Evolutionary conservation across 2,888 invertebrate genomes (phyloP), one percentile per base, ranked within the genome.

Genomic region (Drosophila mimetica): DNA sequence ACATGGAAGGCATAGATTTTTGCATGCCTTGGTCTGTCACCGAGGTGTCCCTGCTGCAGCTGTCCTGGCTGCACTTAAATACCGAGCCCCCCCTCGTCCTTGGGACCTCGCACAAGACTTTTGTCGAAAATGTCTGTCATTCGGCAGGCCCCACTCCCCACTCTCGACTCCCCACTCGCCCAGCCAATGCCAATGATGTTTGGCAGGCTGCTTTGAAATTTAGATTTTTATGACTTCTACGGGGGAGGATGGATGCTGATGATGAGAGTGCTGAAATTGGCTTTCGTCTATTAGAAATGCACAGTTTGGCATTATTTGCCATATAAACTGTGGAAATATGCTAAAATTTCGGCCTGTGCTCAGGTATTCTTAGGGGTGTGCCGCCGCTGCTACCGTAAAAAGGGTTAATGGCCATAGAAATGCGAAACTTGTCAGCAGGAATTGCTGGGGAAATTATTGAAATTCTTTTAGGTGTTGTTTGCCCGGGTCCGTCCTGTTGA

Each of bases 51-150:
- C 37, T 34, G 71, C 50, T 50, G 64, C 34, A 64, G 41, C 42
- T 18, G 54, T 61, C 69, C 55, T 52, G 57, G 39, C 61, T 71
- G 71, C 71, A 71, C 60, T 71, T 75, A 54, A 71, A 72, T 54
- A 46, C 51, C 22, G 13, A 1, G 14, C 25, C 16, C 20, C 20
- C 46, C 53, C n/a, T 51, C 34, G 36, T 32, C 37, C 60, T 39
- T 13, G n/a, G 59, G 79, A 18, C 71, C 85, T 60, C 64, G 74
- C 51, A 51, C 77, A 85, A 74, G 84, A 84, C 86, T 78, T 84
- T 81, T 81, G 82, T 71, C 81, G 85, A 86, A 83, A 84, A 84
- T 86, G 79, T 78, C 86, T 83, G 82, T 86, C 82, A 84, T 76
- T 84, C 78, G 81, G 64, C 80, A 66, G 66, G 86, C 71, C 74